A percentile compares a stretch with the other conserved stretches of the same genome.
Evolutionary conservation across 2,113 vertebrate genomes (phyloP).

Genomic region (Brienomyrus longianalis): DNA sequence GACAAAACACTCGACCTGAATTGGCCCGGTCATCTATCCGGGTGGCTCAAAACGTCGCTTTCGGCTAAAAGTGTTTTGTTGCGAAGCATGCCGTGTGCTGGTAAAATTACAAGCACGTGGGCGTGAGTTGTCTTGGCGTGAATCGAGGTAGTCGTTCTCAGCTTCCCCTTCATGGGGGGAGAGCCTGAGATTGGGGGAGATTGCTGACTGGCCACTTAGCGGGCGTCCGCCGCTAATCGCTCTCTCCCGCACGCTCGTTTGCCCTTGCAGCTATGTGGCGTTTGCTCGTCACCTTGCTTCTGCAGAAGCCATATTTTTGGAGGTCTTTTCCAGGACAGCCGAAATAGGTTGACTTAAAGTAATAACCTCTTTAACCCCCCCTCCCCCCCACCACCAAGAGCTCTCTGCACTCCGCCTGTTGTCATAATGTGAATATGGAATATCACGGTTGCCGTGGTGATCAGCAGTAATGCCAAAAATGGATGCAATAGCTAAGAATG

Average conservation of each 20-base stretch:
- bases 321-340: not conserved
- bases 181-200: not conserved
- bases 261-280: not conserved
- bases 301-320: not conserved
- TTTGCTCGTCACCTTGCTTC: not conserved
- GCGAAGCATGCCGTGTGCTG: not conserved
- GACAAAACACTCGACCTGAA: not conserved
- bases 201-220: not conserved
- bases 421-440: not conserved
- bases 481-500: not conserved
- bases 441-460: not conserved
- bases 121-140: not conserved
- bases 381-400: not conserved
- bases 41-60: not conserved
- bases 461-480: not conserved
- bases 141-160: not conserved
- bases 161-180: not conserved
- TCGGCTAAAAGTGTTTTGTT: not conserved
- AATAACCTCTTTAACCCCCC: not conserved
- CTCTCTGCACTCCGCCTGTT: not conserved
- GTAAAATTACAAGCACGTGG: not conserved
- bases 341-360: not conserved
- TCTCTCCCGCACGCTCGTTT: not conserved
- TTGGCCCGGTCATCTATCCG: not conserved
- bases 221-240: not conserved